Evolutionary conservation across 2,888 invertebrate genomes (phyloP).

Genomic region (Archaeoteleia sp.): DNA sequence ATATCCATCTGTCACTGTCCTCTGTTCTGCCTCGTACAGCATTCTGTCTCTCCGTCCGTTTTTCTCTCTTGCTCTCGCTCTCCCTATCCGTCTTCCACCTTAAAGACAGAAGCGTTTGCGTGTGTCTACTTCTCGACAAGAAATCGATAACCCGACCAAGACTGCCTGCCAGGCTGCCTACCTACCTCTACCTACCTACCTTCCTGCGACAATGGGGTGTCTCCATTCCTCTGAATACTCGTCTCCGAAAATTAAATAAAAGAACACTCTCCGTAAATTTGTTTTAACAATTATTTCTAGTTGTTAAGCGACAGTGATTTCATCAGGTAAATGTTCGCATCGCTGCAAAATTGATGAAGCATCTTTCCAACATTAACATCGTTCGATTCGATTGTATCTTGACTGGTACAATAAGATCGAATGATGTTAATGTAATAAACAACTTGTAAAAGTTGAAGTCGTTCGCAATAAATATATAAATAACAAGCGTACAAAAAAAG

Average conservation of each 20-base stretch:
- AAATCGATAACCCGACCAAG: slow-evolving; percentile 52
- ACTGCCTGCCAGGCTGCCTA: slow-evolving; percentile 29
- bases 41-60: slow-evolving; percentile 55
- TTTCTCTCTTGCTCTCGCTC: slow-evolving; percentile 47
- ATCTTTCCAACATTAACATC: neutral
- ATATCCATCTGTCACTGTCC: slow-evolving; percentile 76
- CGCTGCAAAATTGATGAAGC: neutral
- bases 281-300: too few species aligned
- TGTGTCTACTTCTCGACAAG: slow-evolving; percentile 48
- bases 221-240: slow-evolving; percentile 25
- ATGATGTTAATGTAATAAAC: slow-evolving; percentile 15
- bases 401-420: neutral
- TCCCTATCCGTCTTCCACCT: slow-evolving; percentile 50
- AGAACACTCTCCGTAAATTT: neutral
- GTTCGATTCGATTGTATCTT: neutral
- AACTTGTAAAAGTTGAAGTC: slow-evolving; percentile 7
- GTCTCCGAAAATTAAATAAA: slow-evolving; percentile 11
- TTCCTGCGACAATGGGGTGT: slow-evolving; percentile 35
- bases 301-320: too few species aligned
- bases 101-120: slow-evolving; percentile 51
- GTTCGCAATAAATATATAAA: slow-evolving; percentile 31
- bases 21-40: slow-evolving; percentile 49
- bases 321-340: too few species aligned
- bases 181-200: slow-evolving; percentile 34
- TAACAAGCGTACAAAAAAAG: slow-evolving; percentile 15